Percentiles rank a stretch among this genome's conserved stretches.
These are phyloP conservation scores for Neogobius melanostomus DNA, from an alignment of 2,113 vertebrate species.

Conservation along the genomic window DNA sequence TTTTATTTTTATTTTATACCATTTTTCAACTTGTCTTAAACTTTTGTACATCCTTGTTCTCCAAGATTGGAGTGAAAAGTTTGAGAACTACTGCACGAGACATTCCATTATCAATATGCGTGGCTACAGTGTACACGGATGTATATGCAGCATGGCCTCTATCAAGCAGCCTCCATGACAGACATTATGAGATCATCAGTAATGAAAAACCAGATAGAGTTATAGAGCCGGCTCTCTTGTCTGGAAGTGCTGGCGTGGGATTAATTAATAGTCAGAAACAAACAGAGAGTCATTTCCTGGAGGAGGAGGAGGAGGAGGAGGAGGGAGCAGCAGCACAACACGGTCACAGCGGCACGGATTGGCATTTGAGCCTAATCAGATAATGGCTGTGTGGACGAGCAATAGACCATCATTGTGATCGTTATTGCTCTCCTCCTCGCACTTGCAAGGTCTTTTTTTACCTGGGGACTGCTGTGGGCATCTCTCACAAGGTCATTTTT, in stretches of 20 bases:
- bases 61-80: too few species aligned
- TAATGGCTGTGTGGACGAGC: slow-evolving; percentile 43
- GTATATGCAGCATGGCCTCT: too few species aligned
- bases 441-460: too few species aligned
- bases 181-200: not conserved
- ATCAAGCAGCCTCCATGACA: not conserved
- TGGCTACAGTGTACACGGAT: too few species aligned
- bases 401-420: slow-evolving; percentile 23
- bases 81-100: too few species aligned
- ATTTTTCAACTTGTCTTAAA: too few species aligned
- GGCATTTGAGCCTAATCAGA: slow-evolving; percentile 50
- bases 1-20: too few species aligned
- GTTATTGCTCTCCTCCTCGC: not conserved
- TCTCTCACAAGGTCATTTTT: too few species aligned
- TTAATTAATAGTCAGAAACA: slow-evolving; percentile 21
- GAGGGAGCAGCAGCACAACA: not conserved
- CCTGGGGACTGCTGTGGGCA: too few species aligned
- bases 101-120: too few species aligned
- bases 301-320: slow-evolving; percentile 17
- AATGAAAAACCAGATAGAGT: not conserved
- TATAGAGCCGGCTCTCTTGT: not conserved
- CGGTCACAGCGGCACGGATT: slow-evolving; percentile 17
- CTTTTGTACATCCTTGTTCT: too few species aligned
- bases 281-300: slow-evolving; percentile 31
- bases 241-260: slow-evolving; percentile 19